phyloP scores from a whole-genome alignment of 2,797 vertebrate genomes.

The Gorsachius magnificus region DNA sequence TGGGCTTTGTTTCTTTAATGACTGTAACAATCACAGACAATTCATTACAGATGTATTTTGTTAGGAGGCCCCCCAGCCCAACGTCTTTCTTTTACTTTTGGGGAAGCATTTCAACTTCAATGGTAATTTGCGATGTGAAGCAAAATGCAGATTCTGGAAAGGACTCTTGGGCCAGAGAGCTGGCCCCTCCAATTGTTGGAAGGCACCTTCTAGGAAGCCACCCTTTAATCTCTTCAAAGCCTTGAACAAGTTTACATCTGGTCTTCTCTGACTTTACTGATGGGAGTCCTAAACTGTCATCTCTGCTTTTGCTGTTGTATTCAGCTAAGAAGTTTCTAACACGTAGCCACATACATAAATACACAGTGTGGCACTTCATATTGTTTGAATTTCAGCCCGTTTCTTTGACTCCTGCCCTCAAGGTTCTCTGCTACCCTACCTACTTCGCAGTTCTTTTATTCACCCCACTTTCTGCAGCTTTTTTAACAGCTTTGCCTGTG shows the following conservation, averaged over 20 bases:
- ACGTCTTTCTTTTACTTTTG: not conserved
- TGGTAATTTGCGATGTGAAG: not conserved
- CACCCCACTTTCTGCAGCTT: not conserved
- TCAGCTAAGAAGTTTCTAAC: not conserved
- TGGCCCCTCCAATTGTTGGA: not conserved
- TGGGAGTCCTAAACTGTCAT: not conserved
- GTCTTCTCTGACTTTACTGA: not conserved
- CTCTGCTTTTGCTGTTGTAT: not conserved
- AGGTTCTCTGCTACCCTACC: not conserved
- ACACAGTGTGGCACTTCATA: not conserved
- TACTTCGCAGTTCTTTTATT: not conserved
- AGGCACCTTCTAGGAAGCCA: not conserved
- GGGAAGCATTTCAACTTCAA: not conserved
- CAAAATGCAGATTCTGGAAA: not conserved
- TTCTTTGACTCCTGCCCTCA: not conserved
- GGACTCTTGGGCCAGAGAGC: not conserved
- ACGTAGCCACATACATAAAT: not conserved
- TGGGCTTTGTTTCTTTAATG: not conserved
- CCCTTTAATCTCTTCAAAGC: not conserved
- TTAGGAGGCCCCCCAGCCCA: not conserved
- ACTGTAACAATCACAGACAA: not conserved
- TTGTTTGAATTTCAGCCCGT: not conserved
- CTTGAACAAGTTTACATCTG: not conserved
- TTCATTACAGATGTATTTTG: not conserved
- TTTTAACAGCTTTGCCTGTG: not conserved